phyloP scores from a whole-genome alignment of 2,113 vertebrate species.

The Chionodraco myersi region DNA sequence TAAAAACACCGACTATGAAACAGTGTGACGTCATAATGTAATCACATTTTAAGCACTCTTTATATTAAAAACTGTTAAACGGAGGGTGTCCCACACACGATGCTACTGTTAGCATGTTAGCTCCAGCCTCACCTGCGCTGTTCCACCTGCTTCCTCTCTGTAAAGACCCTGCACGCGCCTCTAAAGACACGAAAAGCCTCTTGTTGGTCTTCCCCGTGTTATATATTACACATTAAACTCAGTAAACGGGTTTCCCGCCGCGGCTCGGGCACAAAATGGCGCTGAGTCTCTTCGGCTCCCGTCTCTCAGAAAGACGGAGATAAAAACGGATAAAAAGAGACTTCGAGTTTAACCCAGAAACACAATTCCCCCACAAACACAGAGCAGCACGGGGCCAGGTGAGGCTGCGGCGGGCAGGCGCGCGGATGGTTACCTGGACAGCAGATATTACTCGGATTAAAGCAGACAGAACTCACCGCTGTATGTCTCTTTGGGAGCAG shows the following conservation, averaged over 20 bases:
- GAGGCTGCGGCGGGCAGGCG: rapidly evolving
- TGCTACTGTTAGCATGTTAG: no score
- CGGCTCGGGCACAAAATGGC: conserved; percentile 47
- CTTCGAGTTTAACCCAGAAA: rapidly evolving
- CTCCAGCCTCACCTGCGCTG: no score
- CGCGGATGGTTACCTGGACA: not conserved
- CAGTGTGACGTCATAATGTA: no score
- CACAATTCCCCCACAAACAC: not conserved
- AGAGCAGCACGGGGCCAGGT: rapidly evolving
- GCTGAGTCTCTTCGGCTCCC: not conserved
- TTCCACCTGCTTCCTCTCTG: no score
- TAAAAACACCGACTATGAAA: no score
- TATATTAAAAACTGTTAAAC: no score
- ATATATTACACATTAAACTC: no score
- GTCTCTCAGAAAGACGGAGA: no score
- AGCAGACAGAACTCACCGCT: conserved; percentile 59
- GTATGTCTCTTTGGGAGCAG: conserved; percentile 71
- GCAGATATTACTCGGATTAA: conserved; percentile 53
- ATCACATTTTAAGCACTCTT: no score
- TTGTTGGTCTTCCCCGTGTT: no score
- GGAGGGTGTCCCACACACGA: no score
- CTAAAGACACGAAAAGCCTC: not conserved
- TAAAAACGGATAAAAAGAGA: not conserved
- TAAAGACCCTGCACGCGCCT: not conserved
- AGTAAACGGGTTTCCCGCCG: no score